These are phyloP conservation scores for Platycheirus albimanus DNA, from an alignment of 2,888 invertebrate genomes.

Conservation along the genomic window DNA sequence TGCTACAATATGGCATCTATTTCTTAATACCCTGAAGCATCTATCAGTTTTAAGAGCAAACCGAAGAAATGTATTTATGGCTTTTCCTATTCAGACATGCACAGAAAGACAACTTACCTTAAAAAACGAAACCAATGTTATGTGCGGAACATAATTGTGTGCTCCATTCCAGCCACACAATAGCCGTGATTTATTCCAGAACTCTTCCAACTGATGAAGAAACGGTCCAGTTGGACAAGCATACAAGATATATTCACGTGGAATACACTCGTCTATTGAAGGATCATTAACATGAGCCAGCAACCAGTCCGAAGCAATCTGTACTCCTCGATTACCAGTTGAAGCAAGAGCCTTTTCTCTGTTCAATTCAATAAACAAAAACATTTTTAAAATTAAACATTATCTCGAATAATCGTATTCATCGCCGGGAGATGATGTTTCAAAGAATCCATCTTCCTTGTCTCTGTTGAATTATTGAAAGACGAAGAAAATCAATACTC, in stretches of 20 bases:
- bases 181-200: slow-evolving; percentile 90
- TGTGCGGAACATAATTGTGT: slow-evolving; percentile 94
- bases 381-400: too few relatives aligned
- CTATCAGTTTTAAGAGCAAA: too few relatives aligned
- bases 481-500: slow-evolving; percentile 61
- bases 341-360: slow-evolving; percentile 95
- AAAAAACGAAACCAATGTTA: slow-evolving; percentile 94
- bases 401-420: too few relatives aligned
- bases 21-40: too few relatives aligned
- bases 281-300: slow-evolving; percentile 94
- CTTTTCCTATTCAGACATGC: too few relatives aligned
- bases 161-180: slow-evolving; percentile 94
- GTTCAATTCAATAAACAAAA: too few relatives aligned
- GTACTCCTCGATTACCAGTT: slow-evolving; percentile 93
- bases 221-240: slow-evolving; percentile 90
- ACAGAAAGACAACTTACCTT: slow-evolving; percentile 84
- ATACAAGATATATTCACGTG: slow-evolving; percentile 94
- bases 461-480: slow-evolving; percentile 28
- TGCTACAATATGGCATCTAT: too few relatives aligned
- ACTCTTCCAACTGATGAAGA: slow-evolving; percentile 87
- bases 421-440: too few relatives aligned
- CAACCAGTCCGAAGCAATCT: slow-evolving; percentile 95
- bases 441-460: not conserved
- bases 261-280: slow-evolving; percentile 88
- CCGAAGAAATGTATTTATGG: too few relatives aligned